A percentile compares a stretch with the other conserved stretches of the same genome.
These are phyloP conservation scores for Euthynnus affinis DNA, from an alignment of 2,797 vertebrate genomes.

Conservation along the genomic window DNA sequence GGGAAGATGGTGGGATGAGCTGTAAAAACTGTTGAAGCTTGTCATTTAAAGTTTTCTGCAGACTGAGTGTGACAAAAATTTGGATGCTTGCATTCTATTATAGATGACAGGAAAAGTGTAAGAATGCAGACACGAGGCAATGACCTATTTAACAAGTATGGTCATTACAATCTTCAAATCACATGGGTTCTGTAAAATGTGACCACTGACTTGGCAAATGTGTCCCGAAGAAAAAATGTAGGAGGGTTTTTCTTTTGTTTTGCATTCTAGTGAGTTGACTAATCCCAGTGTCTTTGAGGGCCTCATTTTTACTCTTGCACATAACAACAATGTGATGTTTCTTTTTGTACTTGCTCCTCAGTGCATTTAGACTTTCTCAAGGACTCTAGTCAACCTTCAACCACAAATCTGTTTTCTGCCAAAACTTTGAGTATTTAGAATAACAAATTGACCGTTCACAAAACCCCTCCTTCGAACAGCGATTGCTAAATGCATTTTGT, in stretches of 20 bases:
- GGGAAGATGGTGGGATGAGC: conserved; percentile 5
- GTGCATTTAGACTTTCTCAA: background rate
- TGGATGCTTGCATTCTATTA: conserved; percentile 1
- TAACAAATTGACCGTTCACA: background rate
- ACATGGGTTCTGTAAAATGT: conserved; percentile 11
- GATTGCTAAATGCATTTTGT: background rate
- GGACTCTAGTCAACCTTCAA: background rate
- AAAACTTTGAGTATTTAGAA: background rate
- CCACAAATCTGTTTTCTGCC: background rate
- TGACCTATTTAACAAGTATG: conserved; percentile 18
- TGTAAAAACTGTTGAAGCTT: conserved; percentile 30
- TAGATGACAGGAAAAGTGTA: conserved; percentile 29
- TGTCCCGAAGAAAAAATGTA: background rate
- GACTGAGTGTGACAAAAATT: conserved; percentile 5
- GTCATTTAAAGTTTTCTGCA: conserved; percentile 13
- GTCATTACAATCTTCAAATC: conserved; percentile 15
- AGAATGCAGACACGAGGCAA: conserved; percentile 27
- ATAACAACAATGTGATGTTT: background rate
- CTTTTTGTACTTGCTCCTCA: background rate
- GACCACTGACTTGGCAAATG: conserved; percentile 35
- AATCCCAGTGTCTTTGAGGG: background rate
- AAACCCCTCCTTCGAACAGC: background rate
- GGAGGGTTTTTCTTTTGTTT: background rate
- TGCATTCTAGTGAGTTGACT: background rate
- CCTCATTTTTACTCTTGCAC: conserved; percentile 1